Percentiles rank a stretch among this genome's conserved stretches.
Conservation (phyloP, 2,888 invertebrate species). For the Tineola bisselliella region DNA sequence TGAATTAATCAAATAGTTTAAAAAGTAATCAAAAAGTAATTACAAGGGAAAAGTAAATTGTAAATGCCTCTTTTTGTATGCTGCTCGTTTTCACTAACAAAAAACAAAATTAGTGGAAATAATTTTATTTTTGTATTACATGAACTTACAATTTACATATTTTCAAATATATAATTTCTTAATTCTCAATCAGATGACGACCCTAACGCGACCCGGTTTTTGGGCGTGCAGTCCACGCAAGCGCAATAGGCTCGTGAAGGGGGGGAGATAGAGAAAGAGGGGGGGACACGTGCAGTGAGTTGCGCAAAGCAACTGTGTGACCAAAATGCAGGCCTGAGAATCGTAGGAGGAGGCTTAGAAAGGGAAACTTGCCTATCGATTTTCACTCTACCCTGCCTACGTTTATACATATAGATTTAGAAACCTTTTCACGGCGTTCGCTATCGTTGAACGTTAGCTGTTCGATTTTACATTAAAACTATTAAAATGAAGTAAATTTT, state of each 20-base stretch:
- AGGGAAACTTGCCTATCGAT: constrained; percentile 5
- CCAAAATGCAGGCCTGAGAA: constrained; percentile 3
- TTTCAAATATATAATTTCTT: neutral
- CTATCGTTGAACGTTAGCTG: neutral
- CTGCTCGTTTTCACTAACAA: too few species aligned
- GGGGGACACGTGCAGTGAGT: constrained; percentile 54
- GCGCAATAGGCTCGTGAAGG: constrained; percentile 34
- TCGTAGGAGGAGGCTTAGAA: neutral
- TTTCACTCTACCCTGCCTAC: constrained; percentile 1
- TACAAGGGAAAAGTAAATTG: too few species aligned
- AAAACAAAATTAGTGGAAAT: too few species aligned
- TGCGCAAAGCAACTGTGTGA: constrained; percentile 43
- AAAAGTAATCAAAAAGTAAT: too few species aligned
- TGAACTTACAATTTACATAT: too few species aligned
- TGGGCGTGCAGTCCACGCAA: constrained; percentile 59
- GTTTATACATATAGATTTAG: neutral
- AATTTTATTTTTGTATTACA: too few species aligned
- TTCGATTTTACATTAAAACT: neutral
- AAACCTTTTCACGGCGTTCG: neutral
- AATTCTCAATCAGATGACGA: neutral
- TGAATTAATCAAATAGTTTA: too few species aligned
- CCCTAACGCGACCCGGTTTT: constrained; percentile 52
- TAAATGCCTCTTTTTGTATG: too few species aligned
- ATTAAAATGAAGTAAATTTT: neutral
- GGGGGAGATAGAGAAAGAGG: constrained; percentile 20